Evolutionary conservation across 2,797 vertebrate genomes (phyloP).

Genomic region (Cyprinodon diabolis): DNA sequence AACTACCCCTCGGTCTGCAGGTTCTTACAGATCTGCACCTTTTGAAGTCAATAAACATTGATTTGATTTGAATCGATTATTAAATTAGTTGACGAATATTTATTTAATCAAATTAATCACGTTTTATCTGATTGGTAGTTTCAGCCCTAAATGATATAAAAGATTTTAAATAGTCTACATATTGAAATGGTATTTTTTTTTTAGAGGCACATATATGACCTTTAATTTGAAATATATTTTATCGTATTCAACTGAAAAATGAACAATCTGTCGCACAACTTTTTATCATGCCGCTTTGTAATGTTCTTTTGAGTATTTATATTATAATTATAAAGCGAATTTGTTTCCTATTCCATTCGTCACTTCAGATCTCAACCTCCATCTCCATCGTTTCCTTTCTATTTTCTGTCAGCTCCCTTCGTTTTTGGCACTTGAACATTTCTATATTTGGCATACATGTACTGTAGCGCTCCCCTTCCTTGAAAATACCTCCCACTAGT

Average conservation of each 20-base stretch:
- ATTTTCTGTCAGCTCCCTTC: not conserved
- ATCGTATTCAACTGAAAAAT: too few relatives aligned
- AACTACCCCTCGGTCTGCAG: too few relatives aligned
- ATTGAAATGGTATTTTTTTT: not conserved
- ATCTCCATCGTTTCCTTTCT: slow-evolving; percentile 16
- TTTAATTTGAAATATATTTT: not conserved
- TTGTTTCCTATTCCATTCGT: not conserved
- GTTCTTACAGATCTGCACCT: too few relatives aligned
- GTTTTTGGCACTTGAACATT: slow-evolving; percentile 20
- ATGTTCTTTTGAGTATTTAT: not conserved
- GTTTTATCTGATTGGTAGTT: too few relatives aligned
- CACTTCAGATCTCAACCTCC: slow-evolving; percentile 6
- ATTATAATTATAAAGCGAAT: not conserved
- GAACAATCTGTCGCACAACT: too few relatives aligned
- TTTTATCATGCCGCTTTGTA: not conserved
- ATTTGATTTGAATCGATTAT: too few relatives aligned
- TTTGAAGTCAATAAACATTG: too few relatives aligned
- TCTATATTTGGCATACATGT: slow-evolving; percentile 42
- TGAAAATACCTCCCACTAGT: slow-evolving; percentile 7
- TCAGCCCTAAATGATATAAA: not conserved
- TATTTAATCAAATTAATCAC: too few relatives aligned
- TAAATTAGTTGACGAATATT: too few relatives aligned
- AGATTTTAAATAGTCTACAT: not conserved
- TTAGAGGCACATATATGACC: not conserved
- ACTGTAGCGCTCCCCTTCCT: slow-evolving; percentile 7